Conservation (phyloP, 2,888 invertebrate genomes). For the Arge pagana region DNA sequence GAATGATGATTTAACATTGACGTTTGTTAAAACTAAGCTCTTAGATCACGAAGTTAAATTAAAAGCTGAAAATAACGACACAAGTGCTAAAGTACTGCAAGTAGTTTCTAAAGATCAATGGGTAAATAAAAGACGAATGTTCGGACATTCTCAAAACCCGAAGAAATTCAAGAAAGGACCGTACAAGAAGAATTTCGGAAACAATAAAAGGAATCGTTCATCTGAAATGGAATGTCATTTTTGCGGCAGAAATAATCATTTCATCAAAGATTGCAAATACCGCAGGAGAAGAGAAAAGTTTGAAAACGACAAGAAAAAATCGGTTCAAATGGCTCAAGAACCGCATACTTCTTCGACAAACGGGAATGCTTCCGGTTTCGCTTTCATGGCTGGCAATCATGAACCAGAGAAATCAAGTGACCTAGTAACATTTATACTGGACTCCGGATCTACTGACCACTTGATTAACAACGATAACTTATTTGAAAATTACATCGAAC, state of each 20-base stretch:
- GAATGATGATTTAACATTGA: neutral
- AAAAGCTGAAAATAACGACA: neutral
- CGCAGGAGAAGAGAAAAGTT: too few relatives aligned
- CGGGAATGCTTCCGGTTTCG: constrained; percentile 1
- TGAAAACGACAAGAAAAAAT: too few relatives aligned
- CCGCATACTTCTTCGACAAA: too few relatives aligned
- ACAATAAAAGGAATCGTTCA: too few relatives aligned
- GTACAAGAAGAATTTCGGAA: too few relatives aligned
- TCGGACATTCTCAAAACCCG: too few relatives aligned
- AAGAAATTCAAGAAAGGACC: too few relatives aligned
- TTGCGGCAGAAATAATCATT: too few relatives aligned
- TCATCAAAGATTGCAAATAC: too few relatives aligned
- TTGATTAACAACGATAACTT: neutral
- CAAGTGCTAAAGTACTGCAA: neutral
- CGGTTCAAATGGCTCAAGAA: constrained; percentile 31
- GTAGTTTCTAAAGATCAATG: too few relatives aligned
- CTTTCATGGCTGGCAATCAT: constrained; percentile 15
- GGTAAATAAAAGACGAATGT: too few relatives aligned
- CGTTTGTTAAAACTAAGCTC: neutral
- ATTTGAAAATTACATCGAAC: neutral
- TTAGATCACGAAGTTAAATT: neutral
- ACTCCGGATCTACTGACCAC: neutral
- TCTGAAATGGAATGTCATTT: too few relatives aligned
- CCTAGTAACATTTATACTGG: constrained; percentile 7
- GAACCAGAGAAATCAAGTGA: neutral